A percentile compares a stretch with the other conserved stretches of the same genome.
Conservation (phyloP, 2,797 vertebrate genomes). For the Parotocinclus haroldoi region DNA sequence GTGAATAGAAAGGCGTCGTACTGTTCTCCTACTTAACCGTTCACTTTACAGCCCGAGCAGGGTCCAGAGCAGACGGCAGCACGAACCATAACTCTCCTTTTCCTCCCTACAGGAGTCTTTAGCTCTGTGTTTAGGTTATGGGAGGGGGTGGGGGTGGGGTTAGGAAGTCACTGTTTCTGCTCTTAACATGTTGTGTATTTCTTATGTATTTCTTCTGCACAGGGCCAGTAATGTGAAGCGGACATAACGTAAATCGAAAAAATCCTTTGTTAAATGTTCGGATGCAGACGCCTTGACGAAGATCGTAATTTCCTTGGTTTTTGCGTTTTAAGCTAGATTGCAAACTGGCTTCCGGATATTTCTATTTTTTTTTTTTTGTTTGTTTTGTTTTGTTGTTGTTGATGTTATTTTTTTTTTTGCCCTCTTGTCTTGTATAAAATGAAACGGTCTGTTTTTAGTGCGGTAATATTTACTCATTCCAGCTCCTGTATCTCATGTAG, state of each 20-base stretch:
- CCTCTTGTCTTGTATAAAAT: slow-evolving; percentile 91
- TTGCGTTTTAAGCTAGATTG: slow-evolving; percentile 83
- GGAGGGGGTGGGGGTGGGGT: slow-evolving; percentile 61
- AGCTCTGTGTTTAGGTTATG: slow-evolving; percentile 76
- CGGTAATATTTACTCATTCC: slow-evolving; percentile 95
- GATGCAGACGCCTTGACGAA: slow-evolving; percentile 99
- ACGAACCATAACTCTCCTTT: slow-evolving; percentile 56
- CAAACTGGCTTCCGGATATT: slow-evolving; percentile 83
- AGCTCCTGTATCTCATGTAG: slow-evolving; percentile 92
- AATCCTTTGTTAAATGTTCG: slow-evolving; percentile 99
- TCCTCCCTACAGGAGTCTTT: slow-evolving; percentile 66
- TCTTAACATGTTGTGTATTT: slow-evolving; percentile 99
- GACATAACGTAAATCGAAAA: slow-evolving; percentile 99
- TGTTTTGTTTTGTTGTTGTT: slow-evolving; percentile 38
- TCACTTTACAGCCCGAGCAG: slow-evolving; percentile 73
- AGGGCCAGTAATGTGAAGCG: slow-evolving; percentile 99
- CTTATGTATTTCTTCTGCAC: slow-evolving; percentile 99
- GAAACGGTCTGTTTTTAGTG: slow-evolving; percentile 98
- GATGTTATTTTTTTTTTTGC: too few species aligned
- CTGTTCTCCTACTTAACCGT: slow-evolving; percentile 38
- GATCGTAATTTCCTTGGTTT: slow-evolving; percentile 99
- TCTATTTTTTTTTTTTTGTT: slow-evolving; percentile 36
- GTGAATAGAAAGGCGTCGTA: not conserved
- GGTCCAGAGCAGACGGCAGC: slow-evolving; percentile 72
- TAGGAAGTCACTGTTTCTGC: slow-evolving; percentile 84